Percentiles rank a stretch among this genome's conserved stretches.
These are phyloP conservation scores for Geotria australis DNA, from an alignment of 2,797 vertebrate genomes.

Conservation along the genomic window DNA sequence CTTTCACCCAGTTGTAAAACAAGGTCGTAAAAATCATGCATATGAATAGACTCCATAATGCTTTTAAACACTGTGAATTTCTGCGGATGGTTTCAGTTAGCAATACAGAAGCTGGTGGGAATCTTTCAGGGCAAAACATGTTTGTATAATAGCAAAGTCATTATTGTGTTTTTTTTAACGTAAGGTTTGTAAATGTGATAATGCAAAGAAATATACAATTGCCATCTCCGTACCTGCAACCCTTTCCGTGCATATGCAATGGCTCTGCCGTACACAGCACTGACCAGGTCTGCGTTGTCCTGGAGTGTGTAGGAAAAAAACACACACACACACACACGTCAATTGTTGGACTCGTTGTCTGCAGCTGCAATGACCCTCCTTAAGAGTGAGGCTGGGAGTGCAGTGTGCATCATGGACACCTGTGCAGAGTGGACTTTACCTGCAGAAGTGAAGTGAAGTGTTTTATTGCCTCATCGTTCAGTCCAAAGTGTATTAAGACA, in stretches of 20 bases:
- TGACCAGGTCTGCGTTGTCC: conserved; percentile 69
- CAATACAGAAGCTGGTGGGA: too few species aligned
- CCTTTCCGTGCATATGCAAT: conserved; percentile 92
- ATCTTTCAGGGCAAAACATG: too few species aligned
- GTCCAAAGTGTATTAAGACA: conserved; percentile 58
- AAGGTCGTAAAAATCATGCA: too few species aligned
- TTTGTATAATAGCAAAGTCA: too few species aligned
- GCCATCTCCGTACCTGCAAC: conserved; percentile 34
- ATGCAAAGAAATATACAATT: background rate
- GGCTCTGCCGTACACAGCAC: conserved; percentile 79
- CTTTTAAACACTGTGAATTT: too few species aligned
- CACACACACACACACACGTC: conserved; percentile 4
- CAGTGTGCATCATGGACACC: too few species aligned
- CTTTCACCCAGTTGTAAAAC: too few species aligned
- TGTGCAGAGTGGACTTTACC: conserved; percentile 14
- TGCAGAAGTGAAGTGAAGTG: conserved; percentile 84
- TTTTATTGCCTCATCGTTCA: conserved; percentile 77
- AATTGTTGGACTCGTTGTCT: background rate
- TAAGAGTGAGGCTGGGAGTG: too few species aligned
- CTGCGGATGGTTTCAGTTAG: too few species aligned
- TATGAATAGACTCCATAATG: too few species aligned
- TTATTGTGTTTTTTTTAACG: too few species aligned
- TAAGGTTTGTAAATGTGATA: background rate
- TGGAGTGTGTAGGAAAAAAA: conserved; percentile 10
- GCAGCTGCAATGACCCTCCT: too few species aligned